Evolutionary conservation across 2,113 vertebrate genomes (phyloP), one percentile per base, ranked within the genome.

Genomic region (Erythrocercus mccallii): DNA sequence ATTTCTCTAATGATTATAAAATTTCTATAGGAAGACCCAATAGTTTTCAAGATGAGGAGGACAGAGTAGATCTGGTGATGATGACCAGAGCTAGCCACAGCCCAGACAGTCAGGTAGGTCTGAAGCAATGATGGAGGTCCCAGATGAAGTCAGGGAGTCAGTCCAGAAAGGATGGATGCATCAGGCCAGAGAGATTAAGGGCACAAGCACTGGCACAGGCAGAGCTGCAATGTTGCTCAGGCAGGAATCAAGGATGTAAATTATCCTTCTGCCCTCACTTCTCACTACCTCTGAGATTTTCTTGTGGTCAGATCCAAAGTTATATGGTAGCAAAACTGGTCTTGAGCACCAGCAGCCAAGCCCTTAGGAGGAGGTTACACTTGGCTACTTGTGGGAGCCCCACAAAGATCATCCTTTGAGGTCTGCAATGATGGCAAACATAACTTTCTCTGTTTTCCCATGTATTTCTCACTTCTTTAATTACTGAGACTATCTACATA

Each of bases 51-150:
- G 17, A 44, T 0, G 8, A 82, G 22, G 22, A 74, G 15, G 61
- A 5, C 3, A 71, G 13, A 56, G 7, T 11, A 57, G 15, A 12
- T 44, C 12, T 61, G 15, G 25, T 28, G 31, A 30, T 25, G 27
- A 70, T 35, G 50, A 56, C 4, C 0, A 2, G 19, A 35, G 11
- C 0, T 79, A 61, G 6, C 17, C 45, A 28, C 9, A 65, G 35
- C 19, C 7, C 14, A 58, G 23, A 6, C 4, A 24, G 20, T 13
- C 68, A 62, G 17, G 12, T 5, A 50, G 25, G 40, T 79, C 25
- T 1, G 0, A 37, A n/a, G 20, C 0, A 2, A 47, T 5, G 14
- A 21, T 33, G 35, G 14, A 56, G 33, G 23, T 50, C 16, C 20
- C 56, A 77, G 64, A 6, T 17, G n/a, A 81, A 77, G 42, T 17